Percentiles rank a stretch among this genome's conserved stretches.
phyloP scores from a whole-genome alignment of 2,113 vertebrate genomes.

The Alosa alosa region DNA sequence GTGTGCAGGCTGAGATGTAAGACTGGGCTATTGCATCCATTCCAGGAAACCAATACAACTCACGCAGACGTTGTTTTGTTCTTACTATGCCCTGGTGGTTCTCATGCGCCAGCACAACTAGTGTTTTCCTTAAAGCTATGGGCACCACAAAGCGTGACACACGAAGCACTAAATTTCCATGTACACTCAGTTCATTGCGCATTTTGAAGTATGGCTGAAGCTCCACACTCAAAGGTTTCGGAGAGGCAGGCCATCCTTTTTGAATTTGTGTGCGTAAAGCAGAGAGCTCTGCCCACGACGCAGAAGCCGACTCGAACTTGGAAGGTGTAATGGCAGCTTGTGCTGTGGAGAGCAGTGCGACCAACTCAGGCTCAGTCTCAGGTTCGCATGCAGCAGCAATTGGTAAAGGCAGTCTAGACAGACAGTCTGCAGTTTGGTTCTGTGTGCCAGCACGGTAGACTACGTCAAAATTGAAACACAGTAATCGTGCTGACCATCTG shows the following conservation, averaged over 20 bases:
- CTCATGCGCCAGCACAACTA: neutral
- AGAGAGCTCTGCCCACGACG: no score
- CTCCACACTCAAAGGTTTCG: neutral
- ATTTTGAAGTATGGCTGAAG: neutral
- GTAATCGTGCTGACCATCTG: no score
- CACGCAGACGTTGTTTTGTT: no score
- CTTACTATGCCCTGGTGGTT: no score
- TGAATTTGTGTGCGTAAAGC: neutral
- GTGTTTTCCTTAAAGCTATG: neutral
- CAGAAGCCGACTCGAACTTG: no score
- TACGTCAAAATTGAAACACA: no score
- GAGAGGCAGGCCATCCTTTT: neutral
- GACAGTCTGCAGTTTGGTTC: constrained; percentile 12
- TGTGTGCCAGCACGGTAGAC: constrained; percentile 2
- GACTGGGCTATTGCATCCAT: no score
- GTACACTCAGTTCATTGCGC: neutral
- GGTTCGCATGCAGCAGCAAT: neutral
- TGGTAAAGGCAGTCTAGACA: neutral
- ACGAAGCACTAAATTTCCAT: neutral
- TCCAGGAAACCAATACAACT: no score
- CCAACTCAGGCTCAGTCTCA: neutral
- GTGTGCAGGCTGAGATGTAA: no score
- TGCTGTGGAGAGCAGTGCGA: no score
- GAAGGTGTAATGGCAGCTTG: no score
- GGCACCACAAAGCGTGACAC: neutral